Evolutionary conservation across 2,888 invertebrate species (phyloP), one percentile per base, ranked within the genome.

Genomic region (Criorhina ranunculi): DNA sequence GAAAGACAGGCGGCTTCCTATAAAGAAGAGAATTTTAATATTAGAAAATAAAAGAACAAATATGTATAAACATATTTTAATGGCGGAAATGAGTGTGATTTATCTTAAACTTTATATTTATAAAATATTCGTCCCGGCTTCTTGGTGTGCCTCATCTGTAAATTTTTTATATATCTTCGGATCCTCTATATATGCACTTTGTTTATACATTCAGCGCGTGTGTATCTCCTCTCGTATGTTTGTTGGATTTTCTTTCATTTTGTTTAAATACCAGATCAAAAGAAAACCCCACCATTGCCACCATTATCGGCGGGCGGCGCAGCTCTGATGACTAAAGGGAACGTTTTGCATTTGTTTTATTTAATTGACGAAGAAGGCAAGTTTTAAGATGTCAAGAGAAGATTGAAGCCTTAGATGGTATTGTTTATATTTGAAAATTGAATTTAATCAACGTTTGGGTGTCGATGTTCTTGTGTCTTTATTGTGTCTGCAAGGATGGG

Each of bases 181-280:
- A 40, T 51, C 57, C n/a, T 70, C 75, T 69, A 42, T 69, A 42
- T 69, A 75, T 78, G 83, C 83, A 79, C 75, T 85, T 85, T 85
- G 83, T 85, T 85, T 85, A 85, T 79, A 75, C 35, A 85, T 85
- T 75, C 75, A 79, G 53, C 62, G 67, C 67, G 83, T 85, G 83
- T 75, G 79, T 79, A 83, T 83, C 33, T 78, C 12, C 67, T 75
- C 78, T 78, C 17, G 67, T 55, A 44, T 64, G 57, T 75, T 79
- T 69, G 62, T 79, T 31, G 49, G 73, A 78, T 79, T 69, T 69
- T 75, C 62, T 73, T 78, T 79, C 75, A 75, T 69, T 78, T 85
- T 85, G 79, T 85, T 85, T 85, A 85, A 85, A 85, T 85, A 79
- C 51, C 78, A 85, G 83, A 85, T 85, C 83, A 85, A 85, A 85